A percentile compares a stretch with the other conserved stretches of the same genome.
These are phyloP conservation scores for Lepisosteus osseus DNA, from an alignment of 2,113 vertebrate species.

Conservation along the genomic window DNA sequence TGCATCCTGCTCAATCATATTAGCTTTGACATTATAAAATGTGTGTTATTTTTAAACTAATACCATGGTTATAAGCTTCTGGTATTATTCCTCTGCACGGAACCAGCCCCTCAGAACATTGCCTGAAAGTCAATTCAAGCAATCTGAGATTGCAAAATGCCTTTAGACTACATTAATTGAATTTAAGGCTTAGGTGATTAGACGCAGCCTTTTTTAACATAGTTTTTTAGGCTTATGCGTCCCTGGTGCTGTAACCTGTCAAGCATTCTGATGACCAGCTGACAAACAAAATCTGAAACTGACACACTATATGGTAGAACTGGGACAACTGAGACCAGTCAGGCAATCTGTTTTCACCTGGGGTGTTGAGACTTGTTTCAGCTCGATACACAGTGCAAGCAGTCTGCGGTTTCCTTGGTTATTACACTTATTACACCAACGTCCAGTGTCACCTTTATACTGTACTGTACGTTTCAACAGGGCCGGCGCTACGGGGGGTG, in stretches of 20 bases:
- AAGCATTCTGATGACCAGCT: slow-evolving; percentile 59
- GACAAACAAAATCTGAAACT: slow-evolving; percentile 34
- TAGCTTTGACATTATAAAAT: slow-evolving; percentile 16
- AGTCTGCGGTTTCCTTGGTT: too few species aligned
- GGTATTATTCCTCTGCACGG: slow-evolving; percentile 37
- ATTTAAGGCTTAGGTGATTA: slow-evolving; percentile 58
- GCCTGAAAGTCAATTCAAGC: slow-evolving; percentile 50
- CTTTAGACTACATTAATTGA: slow-evolving; percentile 53
- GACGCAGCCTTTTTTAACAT: slow-evolving; percentile 53
- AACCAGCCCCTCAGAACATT: slow-evolving; percentile 36
- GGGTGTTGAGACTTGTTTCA: too few species aligned
- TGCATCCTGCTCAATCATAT: slow-evolving; percentile 16
- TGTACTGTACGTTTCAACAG: too few species aligned
- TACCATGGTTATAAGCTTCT: slow-evolving; percentile 36
- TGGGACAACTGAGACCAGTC: too few species aligned
- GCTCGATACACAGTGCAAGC: too few species aligned
- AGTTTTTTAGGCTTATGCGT: slow-evolving; percentile 54
- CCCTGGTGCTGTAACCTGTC: slow-evolving; percentile 47
- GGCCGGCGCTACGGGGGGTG: too few species aligned
- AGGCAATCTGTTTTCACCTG: too few species aligned
- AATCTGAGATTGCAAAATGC: slow-evolving; percentile 42
- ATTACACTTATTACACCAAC: too few species aligned
- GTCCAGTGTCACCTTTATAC: too few species aligned
- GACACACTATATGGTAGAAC: neutral
- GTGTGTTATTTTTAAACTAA: slow-evolving; percentile 42